These are phyloP conservation scores for Mesembrinibis cayennensis DNA, from an alignment of 2,113 vertebrate genomes.

Conservation along the genomic window DNA sequence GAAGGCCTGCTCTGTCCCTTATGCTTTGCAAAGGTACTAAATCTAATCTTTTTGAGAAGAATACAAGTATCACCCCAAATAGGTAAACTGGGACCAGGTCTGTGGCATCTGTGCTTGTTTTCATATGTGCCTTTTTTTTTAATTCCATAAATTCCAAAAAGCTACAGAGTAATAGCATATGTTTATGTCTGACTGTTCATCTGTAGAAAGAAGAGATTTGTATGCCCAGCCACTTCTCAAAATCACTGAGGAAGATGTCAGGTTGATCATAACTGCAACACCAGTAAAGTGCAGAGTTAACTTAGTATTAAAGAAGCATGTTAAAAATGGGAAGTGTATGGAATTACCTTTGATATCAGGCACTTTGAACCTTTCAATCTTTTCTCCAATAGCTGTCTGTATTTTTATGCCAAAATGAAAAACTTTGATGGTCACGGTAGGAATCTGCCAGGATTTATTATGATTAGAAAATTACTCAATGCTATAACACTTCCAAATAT, in stretches of 20 bases:
- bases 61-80: neutral
- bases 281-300: neutral
- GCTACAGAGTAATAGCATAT: neutral
- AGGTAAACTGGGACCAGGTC: neutral
- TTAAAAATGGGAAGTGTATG: neutral
- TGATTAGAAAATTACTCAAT: neutral
- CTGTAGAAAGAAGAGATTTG: neutral
- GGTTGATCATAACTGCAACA: neutral
- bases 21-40: neutral
- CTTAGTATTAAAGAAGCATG: neutral
- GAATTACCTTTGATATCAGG: neutral
- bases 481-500: neutral
- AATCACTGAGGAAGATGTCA: neutral
- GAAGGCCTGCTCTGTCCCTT: neutral
- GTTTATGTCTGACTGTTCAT: neutral
- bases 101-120: neutral
- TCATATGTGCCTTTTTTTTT: neutral
- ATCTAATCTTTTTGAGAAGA: neutral
- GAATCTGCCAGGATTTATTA: neutral
- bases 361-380: neutral
- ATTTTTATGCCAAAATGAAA: neutral
- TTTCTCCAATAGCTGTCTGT: neutral
- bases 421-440: neutral
- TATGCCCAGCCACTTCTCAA: neutral
- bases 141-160: neutral